Conservation (phyloP, 2,888 invertebrate species). For the Cephus runcator region DNA sequence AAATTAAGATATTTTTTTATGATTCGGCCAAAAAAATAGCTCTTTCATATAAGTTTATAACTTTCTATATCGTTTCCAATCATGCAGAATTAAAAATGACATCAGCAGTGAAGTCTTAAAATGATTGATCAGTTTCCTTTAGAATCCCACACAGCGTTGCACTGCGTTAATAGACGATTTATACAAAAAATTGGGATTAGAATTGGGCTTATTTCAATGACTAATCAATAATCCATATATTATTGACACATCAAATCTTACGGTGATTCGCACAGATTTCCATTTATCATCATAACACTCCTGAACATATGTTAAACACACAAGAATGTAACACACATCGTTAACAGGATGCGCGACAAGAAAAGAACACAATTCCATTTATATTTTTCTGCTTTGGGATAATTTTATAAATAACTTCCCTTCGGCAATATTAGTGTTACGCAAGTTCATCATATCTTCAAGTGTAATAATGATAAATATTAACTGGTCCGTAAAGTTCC, state of each 20-base stretch:
- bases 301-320: not conserved
- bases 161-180: not conserved
- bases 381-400: not conserved
- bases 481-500: not conserved
- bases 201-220: not conserved
- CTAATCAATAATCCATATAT: not conserved
- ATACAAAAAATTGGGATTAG: not conserved
- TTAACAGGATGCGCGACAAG: not conserved
- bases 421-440: not conserved
- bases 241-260: not conserved
- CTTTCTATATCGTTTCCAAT: not conserved
- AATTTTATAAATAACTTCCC: not conserved
- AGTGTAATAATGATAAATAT: not conserved
- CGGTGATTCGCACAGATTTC: not conserved
- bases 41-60: not conserved
- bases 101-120: not conserved
- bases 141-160: not conserved
- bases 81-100: not conserved
- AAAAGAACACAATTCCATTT: not conserved
- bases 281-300: not conserved
- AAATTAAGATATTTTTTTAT: constrained; percentile 7
- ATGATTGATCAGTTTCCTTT: not conserved
- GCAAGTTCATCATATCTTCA: not conserved
- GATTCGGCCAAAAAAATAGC: not conserved
- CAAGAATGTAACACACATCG: not conserved